Evolutionary conservation across 30 jellyfish, hydroid and myxozoan genomes (phyloP).

Genomic region (Pseudorhiza aurosa): DNA sequence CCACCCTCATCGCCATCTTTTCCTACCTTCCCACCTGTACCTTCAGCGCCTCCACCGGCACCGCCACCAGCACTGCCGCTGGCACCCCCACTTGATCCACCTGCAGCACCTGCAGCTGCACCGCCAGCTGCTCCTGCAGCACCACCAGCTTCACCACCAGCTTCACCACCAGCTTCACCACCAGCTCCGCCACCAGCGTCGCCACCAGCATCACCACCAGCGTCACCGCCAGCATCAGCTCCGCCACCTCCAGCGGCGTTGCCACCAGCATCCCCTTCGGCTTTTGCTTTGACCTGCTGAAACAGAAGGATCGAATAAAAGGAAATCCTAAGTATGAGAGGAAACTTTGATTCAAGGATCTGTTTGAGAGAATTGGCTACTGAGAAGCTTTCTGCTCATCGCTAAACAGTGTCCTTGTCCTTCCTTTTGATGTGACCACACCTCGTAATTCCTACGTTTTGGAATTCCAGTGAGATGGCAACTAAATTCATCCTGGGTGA

Average conservation of each 20-base stretch:
- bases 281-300: constrained; percentile 23
- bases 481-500: too few relatives aligned
- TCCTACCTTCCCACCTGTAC: neutral
- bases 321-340: too few relatives aligned
- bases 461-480: too few relatives aligned
- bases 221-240: constrained; percentile 48
- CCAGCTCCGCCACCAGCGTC: constrained; percentile 27
- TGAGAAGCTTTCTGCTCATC: too few relatives aligned
- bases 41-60: neutral
- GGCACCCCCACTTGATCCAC: constrained; percentile 23
- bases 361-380: too few relatives aligned
- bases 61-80: neutral
- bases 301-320: too few relatives aligned
- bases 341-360: too few relatives aligned
- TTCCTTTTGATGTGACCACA: too few relatives aligned
- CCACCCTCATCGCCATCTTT: constrained; percentile 12
- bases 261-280: constrained; percentile 59
- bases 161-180: constrained; percentile 42
- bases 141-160: constrained; percentile 38
- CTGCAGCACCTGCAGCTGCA: constrained; percentile 38
- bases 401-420: too few relatives aligned
- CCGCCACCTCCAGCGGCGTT: constrained; percentile 44
- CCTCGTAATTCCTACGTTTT: too few relatives aligned
- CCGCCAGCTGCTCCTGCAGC: constrained; percentile 60
- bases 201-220: constrained; percentile 35